phyloP scores from a whole-genome alignment of 2,797 vertebrate species.

The Sebastes hubbsi region DNA sequence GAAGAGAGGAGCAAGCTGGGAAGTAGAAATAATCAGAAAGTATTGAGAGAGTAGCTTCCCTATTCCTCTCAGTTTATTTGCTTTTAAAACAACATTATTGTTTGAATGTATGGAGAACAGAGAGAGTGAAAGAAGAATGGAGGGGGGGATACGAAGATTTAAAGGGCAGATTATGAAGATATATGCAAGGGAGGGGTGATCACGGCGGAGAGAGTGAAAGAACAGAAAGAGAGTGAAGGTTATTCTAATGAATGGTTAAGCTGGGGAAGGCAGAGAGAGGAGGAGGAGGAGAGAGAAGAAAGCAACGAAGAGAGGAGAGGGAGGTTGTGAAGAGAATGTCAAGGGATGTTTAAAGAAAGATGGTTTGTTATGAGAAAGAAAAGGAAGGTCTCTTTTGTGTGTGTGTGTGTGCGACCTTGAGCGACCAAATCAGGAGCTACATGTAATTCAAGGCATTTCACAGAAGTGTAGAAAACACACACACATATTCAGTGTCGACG shows the following conservation, averaged over 20 bases:
- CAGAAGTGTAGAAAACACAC: not conserved
- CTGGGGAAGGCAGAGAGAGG: not conserved
- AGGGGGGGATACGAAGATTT: slow-evolving; percentile 30
- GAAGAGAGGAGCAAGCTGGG: not conserved
- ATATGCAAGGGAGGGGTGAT: slow-evolving; percentile 43
- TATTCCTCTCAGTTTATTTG: not conserved
- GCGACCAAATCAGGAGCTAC: slow-evolving; percentile 15
- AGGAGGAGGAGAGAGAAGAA: slow-evolving; percentile 20
- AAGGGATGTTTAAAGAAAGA: slow-evolving; percentile 46
- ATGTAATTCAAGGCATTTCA: slow-evolving; percentile 21
- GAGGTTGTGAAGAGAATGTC: slow-evolving; percentile 32
- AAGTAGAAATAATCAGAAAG: not conserved
- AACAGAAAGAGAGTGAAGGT: slow-evolving; percentile 58
- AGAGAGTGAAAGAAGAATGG: not conserved
- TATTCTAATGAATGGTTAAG: slow-evolving; percentile 55
- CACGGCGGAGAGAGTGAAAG: slow-evolving; percentile 19
- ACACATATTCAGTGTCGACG: not conserved
- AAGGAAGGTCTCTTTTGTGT: slow-evolving; percentile 1
- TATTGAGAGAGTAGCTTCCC: not conserved
- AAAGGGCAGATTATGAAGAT: slow-evolving; percentile 59
- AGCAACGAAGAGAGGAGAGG: slow-evolving; percentile 10
- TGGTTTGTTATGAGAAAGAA: slow-evolving; percentile 19
- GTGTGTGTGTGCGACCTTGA: slow-evolving; percentile 46
- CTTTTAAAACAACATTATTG: not conserved
- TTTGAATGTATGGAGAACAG: not conserved